Percentiles rank a stretch among this genome's conserved stretches.
Conservation (phyloP, 2,797 vertebrate genomes). For the Zenarchopterus dispar region DNA sequence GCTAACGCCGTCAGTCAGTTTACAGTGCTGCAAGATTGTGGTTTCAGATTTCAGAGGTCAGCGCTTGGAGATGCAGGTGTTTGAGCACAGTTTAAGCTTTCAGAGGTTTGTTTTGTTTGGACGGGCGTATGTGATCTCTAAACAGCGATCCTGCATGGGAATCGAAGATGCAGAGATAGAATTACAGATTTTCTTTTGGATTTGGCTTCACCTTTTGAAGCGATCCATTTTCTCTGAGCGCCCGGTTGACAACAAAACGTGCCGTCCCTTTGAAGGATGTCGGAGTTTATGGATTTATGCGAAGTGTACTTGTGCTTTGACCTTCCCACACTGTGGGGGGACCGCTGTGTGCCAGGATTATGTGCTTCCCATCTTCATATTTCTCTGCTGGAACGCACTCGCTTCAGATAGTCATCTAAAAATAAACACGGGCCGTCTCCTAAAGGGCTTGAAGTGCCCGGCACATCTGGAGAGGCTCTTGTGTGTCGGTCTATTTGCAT, state of each 20-base stretch:
- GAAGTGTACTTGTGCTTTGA: slow-evolving; percentile 59
- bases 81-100: slow-evolving; percentile 38
- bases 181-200: no score
- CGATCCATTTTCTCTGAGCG: slow-evolving; percentile 23
- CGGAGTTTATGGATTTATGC: slow-evolving; percentile 60
- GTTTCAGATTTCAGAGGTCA: slow-evolving; percentile 25
- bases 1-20: slow-evolving; percentile 3
- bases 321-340: slow-evolving; percentile 45
- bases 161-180: no score
- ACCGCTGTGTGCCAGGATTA: slow-evolving; percentile 27
- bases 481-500: neutral
- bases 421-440: slow-evolving; percentile 16
- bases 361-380: slow-evolving; percentile 52
- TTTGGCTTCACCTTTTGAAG: no score
- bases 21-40: slow-evolving; percentile 25
- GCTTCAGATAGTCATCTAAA: slow-evolving; percentile 56
- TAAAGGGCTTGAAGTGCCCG: slow-evolving; percentile 29
- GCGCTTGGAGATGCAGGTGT: slow-evolving; percentile 42
- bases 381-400: slow-evolving; percentile 39
- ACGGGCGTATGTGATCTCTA: neutral
- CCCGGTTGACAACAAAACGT: slow-evolving; percentile 17
- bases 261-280: slow-evolving; percentile 46
- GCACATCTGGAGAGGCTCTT: slow-evolving; percentile 42
- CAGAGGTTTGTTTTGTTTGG: slow-evolving; percentile 55
- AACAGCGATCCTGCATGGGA: no score